Conservation (phyloP, 2,888 invertebrate species). For the Synergus laeviventris region DNA sequence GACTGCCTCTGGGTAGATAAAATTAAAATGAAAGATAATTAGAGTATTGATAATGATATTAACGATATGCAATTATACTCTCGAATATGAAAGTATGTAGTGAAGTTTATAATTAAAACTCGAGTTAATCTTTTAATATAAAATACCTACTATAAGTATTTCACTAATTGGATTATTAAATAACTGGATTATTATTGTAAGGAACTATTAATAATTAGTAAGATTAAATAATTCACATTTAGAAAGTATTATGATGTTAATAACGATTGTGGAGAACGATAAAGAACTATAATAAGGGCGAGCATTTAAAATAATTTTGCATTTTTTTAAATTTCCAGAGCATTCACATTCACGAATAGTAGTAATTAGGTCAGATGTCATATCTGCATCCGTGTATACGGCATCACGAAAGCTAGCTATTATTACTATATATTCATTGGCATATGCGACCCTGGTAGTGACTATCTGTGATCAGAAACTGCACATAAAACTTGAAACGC, state of each 20-base stretch:
- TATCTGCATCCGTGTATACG: background rate
- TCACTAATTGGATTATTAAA: no score
- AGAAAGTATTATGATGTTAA: background rate
- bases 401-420: background rate
- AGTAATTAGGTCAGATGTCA: background rate
- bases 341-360: background rate
- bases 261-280: background rate
- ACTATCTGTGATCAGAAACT: constrained; percentile 52
- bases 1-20: background rate
- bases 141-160: no score
- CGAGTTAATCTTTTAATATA: no score
- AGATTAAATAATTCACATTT: no score
- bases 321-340: background rate
- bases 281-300: background rate
- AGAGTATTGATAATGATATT: no score
- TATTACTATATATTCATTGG: background rate
- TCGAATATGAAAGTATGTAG: no score
- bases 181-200: no score
- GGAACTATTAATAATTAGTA: no score
- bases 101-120: background rate
- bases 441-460: constrained; percentile 43
- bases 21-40: no score
- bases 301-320: background rate
- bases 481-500: constrained; percentile 51
- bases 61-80: no score